These are phyloP conservation scores for Empis livida DNA, from an alignment of 2,888 invertebrate species.

Conservation along the genomic window DNA sequence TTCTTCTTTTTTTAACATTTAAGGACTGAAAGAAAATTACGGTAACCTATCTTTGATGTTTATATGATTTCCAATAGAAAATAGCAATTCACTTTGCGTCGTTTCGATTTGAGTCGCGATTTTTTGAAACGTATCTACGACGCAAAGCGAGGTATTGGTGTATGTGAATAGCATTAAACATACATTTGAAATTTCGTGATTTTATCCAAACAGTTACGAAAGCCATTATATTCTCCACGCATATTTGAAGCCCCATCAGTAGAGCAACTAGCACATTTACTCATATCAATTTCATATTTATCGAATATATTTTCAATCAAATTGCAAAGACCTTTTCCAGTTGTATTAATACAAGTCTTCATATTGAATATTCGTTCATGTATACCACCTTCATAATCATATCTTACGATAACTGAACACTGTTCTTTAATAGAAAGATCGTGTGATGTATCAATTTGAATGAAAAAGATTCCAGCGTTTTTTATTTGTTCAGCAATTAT, in stretches of 20 bases:
- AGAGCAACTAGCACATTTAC: not conserved
- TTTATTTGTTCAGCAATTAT: slow-evolving; percentile 1
- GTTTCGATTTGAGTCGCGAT: too few species aligned
- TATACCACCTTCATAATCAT: not conserved
- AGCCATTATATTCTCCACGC: not conserved
- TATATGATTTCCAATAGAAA: too few species aligned
- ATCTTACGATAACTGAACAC: not conserved
- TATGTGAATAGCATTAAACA: too few species aligned
- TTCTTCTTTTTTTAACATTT: too few species aligned
- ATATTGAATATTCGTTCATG: not conserved
- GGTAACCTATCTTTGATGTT: too few species aligned
- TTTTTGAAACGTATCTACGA: too few species aligned
- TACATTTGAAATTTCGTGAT: too few species aligned
- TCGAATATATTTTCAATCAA: slow-evolving; percentile 1
- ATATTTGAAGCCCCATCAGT: not conserved
- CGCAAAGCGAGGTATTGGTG: too few species aligned
- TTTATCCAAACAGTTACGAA: too few species aligned
- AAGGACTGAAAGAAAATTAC: too few species aligned
- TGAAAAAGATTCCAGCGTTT: slow-evolving; percentile 1
- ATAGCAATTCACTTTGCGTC: too few species aligned
- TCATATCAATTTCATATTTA: not conserved
- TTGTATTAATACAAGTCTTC: not conserved
- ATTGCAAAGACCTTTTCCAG: not conserved
- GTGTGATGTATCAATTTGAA: slow-evolving; percentile 1
- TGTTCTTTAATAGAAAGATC: not conserved